phyloP scores from a whole-genome alignment of 2,888 invertebrate genomes.

The Oscheius myriophilus region DNA sequence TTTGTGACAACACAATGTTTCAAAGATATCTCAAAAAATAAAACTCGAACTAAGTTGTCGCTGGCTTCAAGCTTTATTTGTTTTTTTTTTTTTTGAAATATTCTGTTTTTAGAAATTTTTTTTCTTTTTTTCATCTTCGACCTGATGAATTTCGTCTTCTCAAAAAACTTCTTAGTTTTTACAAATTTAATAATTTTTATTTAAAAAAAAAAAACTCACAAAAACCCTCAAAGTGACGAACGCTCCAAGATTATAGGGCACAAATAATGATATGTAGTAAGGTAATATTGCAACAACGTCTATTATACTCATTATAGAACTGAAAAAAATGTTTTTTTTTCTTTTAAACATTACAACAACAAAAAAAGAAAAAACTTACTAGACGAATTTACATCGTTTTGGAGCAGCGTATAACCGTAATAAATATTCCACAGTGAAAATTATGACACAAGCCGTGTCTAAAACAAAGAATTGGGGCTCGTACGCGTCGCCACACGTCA shows the following conservation, averaged over 20 bases:
- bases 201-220: slow-evolving; percentile 70
- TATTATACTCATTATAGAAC: slow-evolving; percentile 98
- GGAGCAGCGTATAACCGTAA: slow-evolving; percentile 94
- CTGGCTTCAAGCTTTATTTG: no score
- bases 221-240: slow-evolving; percentile 98
- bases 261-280: slow-evolving; percentile 96
- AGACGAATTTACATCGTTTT: slow-evolving; percentile 74
- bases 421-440: slow-evolving; percentile 97
- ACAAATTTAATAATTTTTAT: no score
- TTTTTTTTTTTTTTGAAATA: no score
- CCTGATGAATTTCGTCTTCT: no score
- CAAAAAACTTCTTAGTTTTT: no score
- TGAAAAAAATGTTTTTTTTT: slow-evolving; percentile 28
- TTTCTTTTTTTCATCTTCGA: no score
- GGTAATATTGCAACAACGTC: slow-evolving; percentile 99
- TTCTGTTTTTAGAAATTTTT: no score
- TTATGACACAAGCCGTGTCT: slow-evolving; percentile 99
- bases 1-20: no score
- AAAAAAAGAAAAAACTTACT: slow-evolving; percentile 36
- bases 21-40: no score
- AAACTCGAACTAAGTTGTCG: no score
- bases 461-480: slow-evolving; percentile 85
- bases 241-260: slow-evolving; percentile 82
- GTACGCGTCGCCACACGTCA: slow-evolving; percentile 94
- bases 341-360: background rate